Conservation (phyloP, 2,888 invertebrate species). For the Drosophila pullipes region DNA sequence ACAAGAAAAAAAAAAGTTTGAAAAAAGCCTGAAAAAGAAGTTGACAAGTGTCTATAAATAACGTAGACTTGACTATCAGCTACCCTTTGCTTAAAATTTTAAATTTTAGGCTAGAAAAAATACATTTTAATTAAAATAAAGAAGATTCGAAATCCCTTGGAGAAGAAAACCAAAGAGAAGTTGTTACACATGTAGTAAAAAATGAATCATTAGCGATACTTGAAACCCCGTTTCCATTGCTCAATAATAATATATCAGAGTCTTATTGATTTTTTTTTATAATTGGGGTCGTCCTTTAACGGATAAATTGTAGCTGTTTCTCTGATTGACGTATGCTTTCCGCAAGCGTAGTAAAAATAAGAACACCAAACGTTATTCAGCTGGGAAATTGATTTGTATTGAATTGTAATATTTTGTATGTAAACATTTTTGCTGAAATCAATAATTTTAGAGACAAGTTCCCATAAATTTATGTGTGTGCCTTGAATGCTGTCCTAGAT, state of each 20-base stretch:
- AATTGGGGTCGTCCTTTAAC: background rate
- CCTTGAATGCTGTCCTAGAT: background rate
- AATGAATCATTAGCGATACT: background rate
- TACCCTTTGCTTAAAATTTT: background rate
- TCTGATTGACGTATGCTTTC: background rate
- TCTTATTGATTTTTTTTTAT: background rate
- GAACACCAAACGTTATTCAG: no score
- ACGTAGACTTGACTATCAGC: background rate
- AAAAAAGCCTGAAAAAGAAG: slow-evolving; percentile 21
- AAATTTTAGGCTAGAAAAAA: background rate
- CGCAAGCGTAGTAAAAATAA: background rate
- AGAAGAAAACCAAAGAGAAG: background rate
- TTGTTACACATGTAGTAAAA: background rate
- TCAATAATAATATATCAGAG: no score
- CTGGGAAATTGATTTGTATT: background rate
- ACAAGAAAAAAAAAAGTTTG: background rate
- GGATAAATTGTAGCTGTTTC: background rate
- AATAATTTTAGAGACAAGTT: background rate
- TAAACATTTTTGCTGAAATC: background rate
- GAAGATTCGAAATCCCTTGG: background rate
- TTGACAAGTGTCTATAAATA: slow-evolving; percentile 2
- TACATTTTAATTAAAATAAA: background rate
- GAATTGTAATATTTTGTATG: background rate
- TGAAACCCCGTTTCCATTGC: no score
- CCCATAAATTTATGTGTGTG: background rate